phyloP scores from a whole-genome alignment of 2,113 vertebrate genomes.

The Jacana jacana region DNA sequence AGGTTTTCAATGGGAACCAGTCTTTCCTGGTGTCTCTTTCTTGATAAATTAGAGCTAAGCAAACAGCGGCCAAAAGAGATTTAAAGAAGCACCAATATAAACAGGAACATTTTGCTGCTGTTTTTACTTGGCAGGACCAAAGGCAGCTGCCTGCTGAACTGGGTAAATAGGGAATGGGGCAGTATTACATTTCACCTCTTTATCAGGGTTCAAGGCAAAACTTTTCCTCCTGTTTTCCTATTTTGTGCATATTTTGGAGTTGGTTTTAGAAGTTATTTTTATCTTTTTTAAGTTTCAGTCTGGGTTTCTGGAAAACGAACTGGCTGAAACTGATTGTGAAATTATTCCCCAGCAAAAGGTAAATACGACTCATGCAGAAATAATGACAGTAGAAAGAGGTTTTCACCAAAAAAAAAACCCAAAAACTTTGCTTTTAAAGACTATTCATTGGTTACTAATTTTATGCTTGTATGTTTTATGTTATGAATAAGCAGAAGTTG shows the following conservation, averaged over 20 bases:
- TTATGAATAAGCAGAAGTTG: neutral
- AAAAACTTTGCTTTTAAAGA: neutral
- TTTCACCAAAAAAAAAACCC: neutral
- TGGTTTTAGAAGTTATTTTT: neutral
- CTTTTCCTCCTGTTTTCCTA: neutral
- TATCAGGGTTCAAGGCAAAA: constrained; percentile 30
- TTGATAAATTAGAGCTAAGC: neutral
- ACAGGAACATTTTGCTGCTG: constrained; percentile 34
- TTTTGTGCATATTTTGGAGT: neutral
- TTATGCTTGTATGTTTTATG: neutral
- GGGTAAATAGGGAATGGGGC: constrained; percentile 16
- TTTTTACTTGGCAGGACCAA: constrained; percentile 13
- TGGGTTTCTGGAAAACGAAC: neutral
- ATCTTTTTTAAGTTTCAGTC: neutral
- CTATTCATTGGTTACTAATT: neutral
- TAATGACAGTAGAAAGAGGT: neutral
- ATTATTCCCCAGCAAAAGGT: neutral
- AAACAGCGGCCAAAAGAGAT: neutral
- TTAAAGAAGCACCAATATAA: constrained; percentile 16
- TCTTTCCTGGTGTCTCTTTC: neutral
- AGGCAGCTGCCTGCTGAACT: constrained; percentile 3
- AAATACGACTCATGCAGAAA: neutral
- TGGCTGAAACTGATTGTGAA: neutral
- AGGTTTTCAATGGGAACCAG: neutral
- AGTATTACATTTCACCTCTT: neutral